Base-by-base conservation (phyloP, 2,113 vertebrate species). In the Chascanopsetta lugubris region DNA sequence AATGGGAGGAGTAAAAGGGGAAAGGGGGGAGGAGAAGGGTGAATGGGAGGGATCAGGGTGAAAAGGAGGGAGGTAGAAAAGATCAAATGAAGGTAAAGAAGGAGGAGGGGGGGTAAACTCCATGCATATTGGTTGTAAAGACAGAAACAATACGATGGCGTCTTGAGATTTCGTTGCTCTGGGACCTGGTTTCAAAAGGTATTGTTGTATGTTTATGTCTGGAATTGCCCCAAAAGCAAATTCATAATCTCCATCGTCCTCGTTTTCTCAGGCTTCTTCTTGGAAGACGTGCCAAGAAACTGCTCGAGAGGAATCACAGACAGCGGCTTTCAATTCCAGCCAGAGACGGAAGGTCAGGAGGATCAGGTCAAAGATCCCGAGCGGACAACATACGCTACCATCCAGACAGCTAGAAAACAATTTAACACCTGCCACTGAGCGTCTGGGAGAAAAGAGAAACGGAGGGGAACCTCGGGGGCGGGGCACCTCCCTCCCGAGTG, bases 1-100 rank as follows among this genome's bases (percentile, higher is more conserved):
- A 56, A 22, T 40, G 15, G 47, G 48, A 60, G 58, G 34, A 43
- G 34, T 20, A 9, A 49, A 17, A 59, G 55, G 34, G 66, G 42
- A 49, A 26, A 30, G 45, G 30, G 5, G 24, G 13, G 6, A 29
- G 38, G 21, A 9, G 21, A 48, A 29, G 42, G 55, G 57, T 21
- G 45, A 58, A 53, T 64, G 25, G 69, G 42, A 40, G 9, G 26
- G 32, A 26, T 47, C 9, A 29, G 50, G 43, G n/a, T n/a, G n/a
- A n/a, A n/a, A n/a, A n/a, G n/a, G n/a, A n/a, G n/a, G 40, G 61
- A 60, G 27, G 45, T 15, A 38, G 18, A 26, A 43, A 36, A 49
- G 38, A 49, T 20, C 12, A 38, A 42, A 21, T 42, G 24, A 57
- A 57, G 25, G 51, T 30, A 61, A 32, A n/a, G 29, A 20, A 18